Conservation (phyloP, 2,888 invertebrate genomes). For the Plebejus argus region DNA sequence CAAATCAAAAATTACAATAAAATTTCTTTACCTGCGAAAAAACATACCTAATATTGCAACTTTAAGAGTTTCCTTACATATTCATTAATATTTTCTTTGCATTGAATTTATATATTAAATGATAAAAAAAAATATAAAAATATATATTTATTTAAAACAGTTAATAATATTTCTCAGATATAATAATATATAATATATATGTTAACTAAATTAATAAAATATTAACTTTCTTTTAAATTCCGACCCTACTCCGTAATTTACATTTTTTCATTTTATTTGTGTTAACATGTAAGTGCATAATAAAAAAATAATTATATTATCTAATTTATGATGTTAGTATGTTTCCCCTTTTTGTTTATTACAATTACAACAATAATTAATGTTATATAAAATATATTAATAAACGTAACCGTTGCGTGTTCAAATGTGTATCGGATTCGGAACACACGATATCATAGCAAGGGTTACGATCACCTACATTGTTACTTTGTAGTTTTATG, state of each 20-base stretch:
- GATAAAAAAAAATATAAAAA: neutral
- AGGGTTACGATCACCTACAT: neutral
- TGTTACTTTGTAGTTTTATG: neutral
- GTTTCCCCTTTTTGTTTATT: neutral
- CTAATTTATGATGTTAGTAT: neutral
- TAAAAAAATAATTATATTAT: conserved; percentile 10
- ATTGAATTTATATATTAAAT: neutral
- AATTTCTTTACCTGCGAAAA: too few species aligned
- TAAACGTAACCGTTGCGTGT: neutral
- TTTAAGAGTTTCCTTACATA: neutral
- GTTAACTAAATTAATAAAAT: neutral
- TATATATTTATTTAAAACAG: neutral
- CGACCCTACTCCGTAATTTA: neutral
- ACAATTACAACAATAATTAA: neutral
- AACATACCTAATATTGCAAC: neutral
- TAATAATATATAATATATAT: neutral
- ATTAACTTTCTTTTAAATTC: conserved; percentile 8
- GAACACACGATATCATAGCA: neutral
- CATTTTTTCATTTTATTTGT: neutral
- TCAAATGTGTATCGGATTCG: neutral
- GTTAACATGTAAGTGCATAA: conserved; percentile 2
- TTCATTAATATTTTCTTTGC: neutral
- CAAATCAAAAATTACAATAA: neutral
- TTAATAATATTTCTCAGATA: neutral
- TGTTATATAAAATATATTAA: neutral